Base-by-base conservation (phyloP, 2,113 vertebrate species). In the Hippocampus guttulatus region DNA sequence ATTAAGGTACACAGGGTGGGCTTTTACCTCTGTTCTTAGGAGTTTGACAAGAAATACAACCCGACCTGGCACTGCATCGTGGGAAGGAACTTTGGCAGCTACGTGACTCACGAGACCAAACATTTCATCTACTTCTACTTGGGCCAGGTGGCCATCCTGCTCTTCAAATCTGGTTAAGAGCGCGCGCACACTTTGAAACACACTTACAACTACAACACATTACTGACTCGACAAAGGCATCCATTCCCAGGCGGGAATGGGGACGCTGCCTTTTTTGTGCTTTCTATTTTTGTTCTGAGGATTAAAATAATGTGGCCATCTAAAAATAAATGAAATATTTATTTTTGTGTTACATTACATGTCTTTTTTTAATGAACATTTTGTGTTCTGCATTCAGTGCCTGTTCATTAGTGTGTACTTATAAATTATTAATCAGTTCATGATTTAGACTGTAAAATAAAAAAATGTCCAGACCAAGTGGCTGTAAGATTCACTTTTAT, bases 41-140 rank as follows among this genome's bases (percentile, higher is more conserved):
- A 99, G 72, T 99, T 99, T 80, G 97, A 99, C 91, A 99, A 98
- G 91, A 99, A 98, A 85, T 99, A 98, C 74, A 99, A 99, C 65
- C 97, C 97, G 41, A 98, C 96, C 49, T 99, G 96, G 96, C 96
- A 99, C 88, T 98, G 97, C 92, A 98, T 99, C 0, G 97, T 99
- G 85, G 97, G 97, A 72, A 96, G 96, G 84, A 99, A 98, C 77
- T 99, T 99, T 58, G 97, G 97, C 88, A 99, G 97, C 90, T 99
- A 99, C 0, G 96, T 99, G 90, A 99, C 96, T 81, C 97, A 98
- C 5, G 96, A 98, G 92, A 98, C 95, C 82, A 99, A 99, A 87
- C 96, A 98, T 91, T 99, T 99, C 93, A 99, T 99, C 90, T 99
- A 98, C 91, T 99, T 98, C 93, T 99, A 98, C 92, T 92, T 99